Base-by-base conservation (phyloP, 1,140 invertebrate genomes). In the Drosophila varians region DNA sequence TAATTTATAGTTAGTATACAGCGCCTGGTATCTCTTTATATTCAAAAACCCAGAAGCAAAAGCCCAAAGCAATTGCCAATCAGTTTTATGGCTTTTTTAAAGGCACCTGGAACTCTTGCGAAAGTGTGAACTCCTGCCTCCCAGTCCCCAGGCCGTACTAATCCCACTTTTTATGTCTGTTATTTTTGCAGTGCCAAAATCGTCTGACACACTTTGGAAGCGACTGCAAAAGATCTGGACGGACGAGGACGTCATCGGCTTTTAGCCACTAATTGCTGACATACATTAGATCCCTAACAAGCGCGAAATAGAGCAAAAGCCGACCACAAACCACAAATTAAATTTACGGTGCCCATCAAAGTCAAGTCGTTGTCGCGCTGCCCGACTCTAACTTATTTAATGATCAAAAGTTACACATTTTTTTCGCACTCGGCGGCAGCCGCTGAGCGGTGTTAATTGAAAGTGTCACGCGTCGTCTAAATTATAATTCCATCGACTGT, bases 281-380 rank as follows among this genome's bases (percentile, higher is more conserved):
- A 86, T 54, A 80, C 47, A 72, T 72, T 76, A 80, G 73, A 62
- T 74, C 45, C 42, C 53, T 69, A 86, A 66, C 43, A 21, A 62
- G 43, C 45, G 62, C 60, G 38, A 56, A 56, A 46, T 21, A 62
- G 49, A 62, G 55, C 38, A 43, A 72, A 60, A 54, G 61, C 51
- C 77, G 57, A 68, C 72, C n/a, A n/a, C n/a, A n/a, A n/a, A 43
- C 43, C 54, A n/a, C n/a, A 82, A 84, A 84, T 84, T 84, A 52
- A 84, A 66, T 68, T 79, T 77, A 68, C 56, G 54, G 51, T 34
- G 46, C 42, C 40, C 65, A 54, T 69, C 53, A 66, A 64, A 77
- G 52, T 64, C 52, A 58, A 79, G 52, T 68, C 60, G 69, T 25
- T 54, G 46, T 68, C 51, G 26, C 21, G 47, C 54, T 57, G 43